Percentiles rank a stretch among this genome's conserved stretches.
phyloP scores from a whole-genome alignment of 1,140 invertebrate genomes.

The Anastrepha obliqua region DNA sequence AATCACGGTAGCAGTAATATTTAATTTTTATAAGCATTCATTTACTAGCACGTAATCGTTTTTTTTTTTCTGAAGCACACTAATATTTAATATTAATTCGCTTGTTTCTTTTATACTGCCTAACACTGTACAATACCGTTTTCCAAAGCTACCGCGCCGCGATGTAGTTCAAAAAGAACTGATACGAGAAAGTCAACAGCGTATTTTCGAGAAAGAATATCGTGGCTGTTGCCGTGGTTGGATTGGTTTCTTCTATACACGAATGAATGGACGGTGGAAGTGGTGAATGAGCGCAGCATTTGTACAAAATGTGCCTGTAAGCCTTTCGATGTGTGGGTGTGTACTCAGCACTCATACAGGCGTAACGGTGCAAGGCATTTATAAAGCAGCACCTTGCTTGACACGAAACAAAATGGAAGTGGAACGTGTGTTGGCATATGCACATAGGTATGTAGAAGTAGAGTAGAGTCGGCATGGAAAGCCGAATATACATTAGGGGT shows the following conservation, averaged over 20 bases:
- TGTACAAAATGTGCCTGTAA: not conserved
- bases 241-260: not conserved
- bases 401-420: not conserved
- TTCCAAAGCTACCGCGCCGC: not conserved
- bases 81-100: too few species aligned
- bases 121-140: constrained; percentile 17
- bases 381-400: not conserved
- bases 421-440: not conserved
- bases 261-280: not conserved
- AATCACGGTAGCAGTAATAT: not conserved
- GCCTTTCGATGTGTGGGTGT: constrained; percentile 31
- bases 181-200: constrained; percentile 16
- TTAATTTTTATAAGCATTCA: not conserved
- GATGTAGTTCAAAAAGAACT: constrained; percentile 39
- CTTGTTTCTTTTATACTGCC: not conserved
- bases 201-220: constrained; percentile 4
- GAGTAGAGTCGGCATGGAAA: too few species aligned
- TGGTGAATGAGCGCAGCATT: constrained; percentile 38
- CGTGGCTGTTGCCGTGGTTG: not conserved
- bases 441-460: not conserved
- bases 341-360: not conserved
- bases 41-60: not conserved
- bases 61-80: too few species aligned
- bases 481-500: not conserved
- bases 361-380: not conserved